phyloP scores from a whole-genome alignment of 2,113 vertebrate genomes.

The Condylura cristata region DNA sequence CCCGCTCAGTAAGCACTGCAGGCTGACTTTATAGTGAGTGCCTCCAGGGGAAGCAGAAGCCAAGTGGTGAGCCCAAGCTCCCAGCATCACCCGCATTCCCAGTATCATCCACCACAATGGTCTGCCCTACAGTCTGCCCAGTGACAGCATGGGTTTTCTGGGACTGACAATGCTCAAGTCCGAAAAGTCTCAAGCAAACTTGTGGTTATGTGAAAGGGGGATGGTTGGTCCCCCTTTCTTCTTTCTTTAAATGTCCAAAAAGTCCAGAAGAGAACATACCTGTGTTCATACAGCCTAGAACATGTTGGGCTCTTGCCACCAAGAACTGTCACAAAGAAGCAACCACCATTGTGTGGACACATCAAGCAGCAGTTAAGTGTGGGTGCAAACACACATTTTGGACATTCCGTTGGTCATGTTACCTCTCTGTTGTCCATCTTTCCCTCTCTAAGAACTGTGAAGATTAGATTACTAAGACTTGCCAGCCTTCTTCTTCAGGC shows the following conservation, averaged over 20 bases:
- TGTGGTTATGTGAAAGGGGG: no score
- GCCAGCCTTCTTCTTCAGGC: not conserved
- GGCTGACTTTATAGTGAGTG: no score
- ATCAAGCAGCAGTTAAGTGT: not conserved
- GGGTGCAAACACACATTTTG: not conserved
- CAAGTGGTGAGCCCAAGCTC: not conserved
- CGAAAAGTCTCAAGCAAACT: not conserved
- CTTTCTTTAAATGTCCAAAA: not conserved
- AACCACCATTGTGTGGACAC: no score
- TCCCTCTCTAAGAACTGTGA: not conserved
- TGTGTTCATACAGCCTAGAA: not conserved
- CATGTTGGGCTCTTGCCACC: rapidly evolving
- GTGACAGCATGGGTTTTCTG: not conserved
- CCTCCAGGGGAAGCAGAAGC: no score
- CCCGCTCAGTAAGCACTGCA: rapidly evolving
- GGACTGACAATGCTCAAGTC: not conserved
- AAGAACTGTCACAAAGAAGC: not conserved
- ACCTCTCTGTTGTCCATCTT: not conserved
- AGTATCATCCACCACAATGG: rapidly evolving
- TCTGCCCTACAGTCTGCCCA: rapidly evolving
- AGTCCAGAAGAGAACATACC: not conserved
- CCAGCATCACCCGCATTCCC: not conserved
- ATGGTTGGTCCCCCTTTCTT: not conserved
- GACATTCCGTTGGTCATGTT: not conserved
- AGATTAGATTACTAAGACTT: not conserved